Conservation (phyloP, 2,888 invertebrate species). For the Epiblema foenella region DNA sequence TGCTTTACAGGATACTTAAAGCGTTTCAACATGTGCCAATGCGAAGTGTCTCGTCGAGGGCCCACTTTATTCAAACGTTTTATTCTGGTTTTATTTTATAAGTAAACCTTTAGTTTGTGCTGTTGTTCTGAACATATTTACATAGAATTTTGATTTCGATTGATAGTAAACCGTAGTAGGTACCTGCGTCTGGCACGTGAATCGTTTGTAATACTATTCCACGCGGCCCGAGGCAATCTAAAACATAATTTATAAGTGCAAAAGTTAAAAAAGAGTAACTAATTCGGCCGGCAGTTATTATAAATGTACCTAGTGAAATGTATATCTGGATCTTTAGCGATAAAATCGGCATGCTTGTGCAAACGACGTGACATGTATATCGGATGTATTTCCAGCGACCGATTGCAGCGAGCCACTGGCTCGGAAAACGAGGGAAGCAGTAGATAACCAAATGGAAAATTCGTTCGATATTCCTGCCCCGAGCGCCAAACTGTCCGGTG, state of each 20-base stretch:
- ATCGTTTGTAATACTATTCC: too few relatives aligned
- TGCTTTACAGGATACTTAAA: conserved; percentile 27
- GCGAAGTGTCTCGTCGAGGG: conserved; percentile 17
- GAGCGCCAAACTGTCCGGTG: conserved; percentile 18
- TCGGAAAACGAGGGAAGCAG: conserved; percentile 64
- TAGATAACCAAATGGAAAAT: conserved; percentile 64
- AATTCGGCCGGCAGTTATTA: neutral
- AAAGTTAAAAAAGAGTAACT: too few relatives aligned
- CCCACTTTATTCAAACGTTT: conserved; percentile 17
- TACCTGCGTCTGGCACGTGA: too few relatives aligned
- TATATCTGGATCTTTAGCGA: neutral
- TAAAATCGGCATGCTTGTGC: conserved; percentile 26
- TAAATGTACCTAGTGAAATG: neutral
- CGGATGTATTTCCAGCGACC: conserved; percentile 52
- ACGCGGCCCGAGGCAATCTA: too few relatives aligned
- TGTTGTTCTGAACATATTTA: neutral
- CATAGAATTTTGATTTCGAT: too few relatives aligned
- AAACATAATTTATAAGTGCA: too few relatives aligned
- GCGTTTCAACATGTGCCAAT: conserved; percentile 28
- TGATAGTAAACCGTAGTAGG: too few relatives aligned
- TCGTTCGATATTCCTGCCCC: conserved; percentile 49
- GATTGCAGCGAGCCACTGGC: conserved; percentile 58
- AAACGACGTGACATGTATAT: conserved; percentile 36
- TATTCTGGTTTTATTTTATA: conserved; percentile 12
- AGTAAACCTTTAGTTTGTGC: conserved; percentile 3